Evolutionary conservation across 2,888 invertebrate genomes (phyloP), one percentile per base, ranked within the genome.

Genomic region (Achlya flavicornis): DNA sequence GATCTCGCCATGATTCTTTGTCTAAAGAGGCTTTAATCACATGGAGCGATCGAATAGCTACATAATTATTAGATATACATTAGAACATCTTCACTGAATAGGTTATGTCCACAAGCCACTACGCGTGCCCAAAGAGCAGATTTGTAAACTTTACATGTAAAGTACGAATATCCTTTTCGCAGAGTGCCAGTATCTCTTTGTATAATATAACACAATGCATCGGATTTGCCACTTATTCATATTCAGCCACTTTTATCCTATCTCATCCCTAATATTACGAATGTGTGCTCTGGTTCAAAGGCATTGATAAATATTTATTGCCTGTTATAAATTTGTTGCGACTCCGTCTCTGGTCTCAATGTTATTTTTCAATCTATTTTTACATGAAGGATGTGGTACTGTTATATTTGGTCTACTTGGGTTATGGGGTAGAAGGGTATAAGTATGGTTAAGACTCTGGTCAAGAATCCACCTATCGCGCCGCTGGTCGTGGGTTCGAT

Each of bases 271-370:
- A 41, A 57, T 58, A 62, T 61, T 43, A 53, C 61, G 38, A 63
- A 63, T 61, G 60, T 60, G 48, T 32, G 59, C 57, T 48, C 57
- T 46, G 46, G 48, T 59, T 64, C 75, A 78, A 79, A 77, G 73
- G 68, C 61, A 61, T 19, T 74, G 71, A 83, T 83, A 83, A 80
- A 84, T 84, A 84, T 84, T 83, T 83, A 84, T 84, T 79, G 76
- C 71, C 46, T 69, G 71, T 74, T 73, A 71, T 71, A 70, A 76
- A 75, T 79, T 77, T 71, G 67, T 74, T 69, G 69, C 68, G 66
- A 64, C 63, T 59, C 38, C 35, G 12, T 4, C 38, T 32, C 14
- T 26, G 53, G 63, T 64, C 62, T 61, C 64, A 61, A 53, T 62
- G 69, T 69, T 76, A 74, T 71, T 77, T 77, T 78, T 76, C 74